These are phyloP conservation scores for Camptogramma bilineatum DNA, from an alignment of 2,888 invertebrate species.

Conservation along the genomic window DNA sequence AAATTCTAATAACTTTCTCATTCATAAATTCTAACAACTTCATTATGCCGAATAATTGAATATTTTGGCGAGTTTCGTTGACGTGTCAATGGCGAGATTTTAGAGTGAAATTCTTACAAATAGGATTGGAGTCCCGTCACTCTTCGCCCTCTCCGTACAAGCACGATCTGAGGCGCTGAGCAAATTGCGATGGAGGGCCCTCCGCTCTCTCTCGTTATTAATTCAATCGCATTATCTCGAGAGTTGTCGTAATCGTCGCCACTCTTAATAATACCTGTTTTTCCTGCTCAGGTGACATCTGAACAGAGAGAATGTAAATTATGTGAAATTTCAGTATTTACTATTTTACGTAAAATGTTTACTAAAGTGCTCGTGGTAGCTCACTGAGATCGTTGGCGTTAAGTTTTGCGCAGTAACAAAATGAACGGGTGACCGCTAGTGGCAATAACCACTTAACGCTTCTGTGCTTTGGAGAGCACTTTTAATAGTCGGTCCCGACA, in stretches of 20 bases:
- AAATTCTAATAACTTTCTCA: background rate
- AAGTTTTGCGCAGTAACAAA: too few species aligned
- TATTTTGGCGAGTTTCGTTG: background rate
- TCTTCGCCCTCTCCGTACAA: conserved; percentile 28
- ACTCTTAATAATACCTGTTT: conserved; percentile 41
- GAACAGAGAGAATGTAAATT: background rate
- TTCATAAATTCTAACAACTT: background rate
- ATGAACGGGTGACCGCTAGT: too few species aligned
- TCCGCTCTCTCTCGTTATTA: conserved; percentile 45
- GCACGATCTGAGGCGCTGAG: conserved; percentile 35
- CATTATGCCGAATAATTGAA: background rate
- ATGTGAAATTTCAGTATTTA: background rate
- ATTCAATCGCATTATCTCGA: conserved; percentile 53
- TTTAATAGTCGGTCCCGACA: too few species aligned
- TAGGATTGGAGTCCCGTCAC: conserved; percentile 39
- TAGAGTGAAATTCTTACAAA: background rate
- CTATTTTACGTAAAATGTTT: background rate
- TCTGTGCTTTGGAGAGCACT: too few species aligned
- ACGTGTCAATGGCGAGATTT: background rate
- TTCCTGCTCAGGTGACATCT: conserved; percentile 16
- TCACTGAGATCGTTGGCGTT: too few species aligned
- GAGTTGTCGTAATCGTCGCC: conserved; percentile 42
- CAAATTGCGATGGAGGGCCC: conserved; percentile 39
- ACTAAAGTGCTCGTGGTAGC: too few species aligned
- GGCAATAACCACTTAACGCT: too few species aligned